Conservation (phyloP, 2,113 vertebrate species). For the Hymenochirus boettgeri region DNA sequence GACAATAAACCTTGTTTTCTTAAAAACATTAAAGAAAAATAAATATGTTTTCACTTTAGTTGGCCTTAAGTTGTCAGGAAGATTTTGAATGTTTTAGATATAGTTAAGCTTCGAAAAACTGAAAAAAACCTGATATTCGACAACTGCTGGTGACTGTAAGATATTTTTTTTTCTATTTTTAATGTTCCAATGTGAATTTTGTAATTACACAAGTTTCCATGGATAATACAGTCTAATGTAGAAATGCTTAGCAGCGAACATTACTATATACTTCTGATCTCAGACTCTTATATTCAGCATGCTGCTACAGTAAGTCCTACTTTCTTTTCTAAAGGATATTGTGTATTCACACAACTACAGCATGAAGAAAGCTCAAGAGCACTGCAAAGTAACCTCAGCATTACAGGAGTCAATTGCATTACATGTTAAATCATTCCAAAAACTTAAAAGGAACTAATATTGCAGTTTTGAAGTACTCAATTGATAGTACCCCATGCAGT, state of each 20-base stretch:
- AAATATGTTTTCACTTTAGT: too few species aligned
- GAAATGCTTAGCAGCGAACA: background rate
- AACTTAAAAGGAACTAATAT: too few species aligned
- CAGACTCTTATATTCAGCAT: background rate
- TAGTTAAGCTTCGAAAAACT: too few species aligned
- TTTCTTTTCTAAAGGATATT: background rate
- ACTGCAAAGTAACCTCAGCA: background rate
- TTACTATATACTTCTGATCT: background rate
- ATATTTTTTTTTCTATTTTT: background rate
- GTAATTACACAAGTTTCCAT: background rate
- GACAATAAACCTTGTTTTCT: too few species aligned
- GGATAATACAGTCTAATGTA: background rate
- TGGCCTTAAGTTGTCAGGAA: too few species aligned
- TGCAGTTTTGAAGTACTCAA: too few species aligned
- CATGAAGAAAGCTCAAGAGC: background rate
- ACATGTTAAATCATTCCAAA: too few species aligned
- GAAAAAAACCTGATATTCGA: too few species aligned
- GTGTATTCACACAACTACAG: background rate
- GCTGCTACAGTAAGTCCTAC: background rate
- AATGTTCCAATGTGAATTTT: background rate
- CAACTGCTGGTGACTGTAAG: background rate
- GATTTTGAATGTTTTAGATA: too few species aligned
- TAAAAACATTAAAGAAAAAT: too few species aligned
- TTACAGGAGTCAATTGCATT: background rate
- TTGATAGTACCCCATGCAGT: background rate